Evolutionary conservation across 2,113 vertebrate genomes (phyloP).

Genomic region (Cichladusa arquata): DNA sequence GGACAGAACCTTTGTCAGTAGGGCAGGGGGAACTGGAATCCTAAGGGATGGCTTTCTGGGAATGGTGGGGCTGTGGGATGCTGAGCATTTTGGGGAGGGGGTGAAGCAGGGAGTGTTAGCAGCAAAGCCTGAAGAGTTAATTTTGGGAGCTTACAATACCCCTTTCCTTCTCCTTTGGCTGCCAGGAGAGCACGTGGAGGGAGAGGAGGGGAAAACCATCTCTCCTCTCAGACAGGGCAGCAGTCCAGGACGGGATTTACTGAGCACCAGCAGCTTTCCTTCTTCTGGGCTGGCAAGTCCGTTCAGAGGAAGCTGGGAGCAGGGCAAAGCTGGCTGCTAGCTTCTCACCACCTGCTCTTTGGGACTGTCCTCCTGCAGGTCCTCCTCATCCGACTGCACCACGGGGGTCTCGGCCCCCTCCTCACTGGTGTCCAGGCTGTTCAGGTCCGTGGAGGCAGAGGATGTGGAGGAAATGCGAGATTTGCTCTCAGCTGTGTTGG

Average conservation of each 20-base stretch:
- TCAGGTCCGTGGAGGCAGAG: slow-evolving; percentile 80
- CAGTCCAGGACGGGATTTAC: slow-evolving; percentile 19
- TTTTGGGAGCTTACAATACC: slow-evolving; percentile 13
- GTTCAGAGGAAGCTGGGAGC: background rate
- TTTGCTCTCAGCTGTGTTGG: slow-evolving; percentile 66
- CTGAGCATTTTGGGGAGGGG: background rate
- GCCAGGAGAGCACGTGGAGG: background rate
- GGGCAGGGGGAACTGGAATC: background rate
- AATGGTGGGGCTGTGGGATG: background rate
- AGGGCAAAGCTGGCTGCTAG: slow-evolving; percentile 58
- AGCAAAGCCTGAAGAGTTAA: slow-evolving; percentile 67
- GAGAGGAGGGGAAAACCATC: background rate
- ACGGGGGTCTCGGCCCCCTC: slow-evolving; percentile 82
- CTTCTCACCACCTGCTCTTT: slow-evolving; percentile 64
- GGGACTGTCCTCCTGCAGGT: slow-evolving; percentile 78
- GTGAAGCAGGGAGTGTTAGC: slow-evolving; percentile 60
- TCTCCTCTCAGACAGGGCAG: background rate
- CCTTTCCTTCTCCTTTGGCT: slow-evolving; percentile 12
- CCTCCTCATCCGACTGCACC: slow-evolving; percentile 88
- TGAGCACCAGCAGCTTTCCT: background rate
- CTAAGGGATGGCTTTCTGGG: background rate
- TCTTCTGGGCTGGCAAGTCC: slow-evolving; percentile 42
- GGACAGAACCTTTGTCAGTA: background rate
- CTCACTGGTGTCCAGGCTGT: slow-evolving; percentile 83
- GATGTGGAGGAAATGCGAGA: slow-evolving; percentile 84